These are phyloP conservation scores for Scaptomyza polygonia DNA, from an alignment of 2,888 invertebrate species.

Conservation along the genomic window DNA sequence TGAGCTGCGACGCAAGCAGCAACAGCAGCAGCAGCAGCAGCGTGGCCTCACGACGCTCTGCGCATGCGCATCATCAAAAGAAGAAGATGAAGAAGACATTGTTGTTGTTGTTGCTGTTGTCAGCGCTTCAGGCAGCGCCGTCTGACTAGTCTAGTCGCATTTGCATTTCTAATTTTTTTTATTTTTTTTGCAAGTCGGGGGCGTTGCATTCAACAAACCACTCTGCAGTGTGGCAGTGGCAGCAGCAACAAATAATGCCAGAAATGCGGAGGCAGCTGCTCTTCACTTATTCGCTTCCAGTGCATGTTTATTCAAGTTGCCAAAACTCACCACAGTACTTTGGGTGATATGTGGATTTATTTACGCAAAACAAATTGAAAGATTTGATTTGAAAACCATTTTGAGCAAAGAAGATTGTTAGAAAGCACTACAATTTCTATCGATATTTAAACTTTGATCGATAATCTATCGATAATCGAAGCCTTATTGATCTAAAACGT, in stretches of 20 bases:
- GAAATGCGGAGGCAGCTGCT: conserved; percentile 37
- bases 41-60: conserved; percentile 57
- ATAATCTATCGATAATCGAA: no score
- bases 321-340: conserved; percentile 27
- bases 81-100: conserved; percentile 44
- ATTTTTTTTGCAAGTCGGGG: conserved; percentile 43
- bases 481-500: not conserved
- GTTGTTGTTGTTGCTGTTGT: conserved; percentile 10
- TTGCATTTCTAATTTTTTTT: conserved; percentile 78
- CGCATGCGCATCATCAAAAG: conserved; percentile 72
- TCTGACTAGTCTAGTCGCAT: conserved; percentile 48
- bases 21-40: conserved; percentile 25
- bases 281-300: conserved; percentile 7
- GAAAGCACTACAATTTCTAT: no score
- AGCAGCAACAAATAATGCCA: conserved; percentile 25
- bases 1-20: conserved; percentile 43
- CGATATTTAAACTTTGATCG: no score
- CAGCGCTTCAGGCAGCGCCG: conserved; percentile 18
- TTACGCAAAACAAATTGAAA: not conserved
- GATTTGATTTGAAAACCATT: not conserved
- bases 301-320: conserved; percentile 23
- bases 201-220: conserved; percentile 39
- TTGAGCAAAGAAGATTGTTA: no score
- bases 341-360: not conserved
- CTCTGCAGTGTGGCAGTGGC: conserved; percentile 13